These are phyloP conservation scores for Bryconaethiops microstoma DNA, from an alignment of 2,797 vertebrate species.

Conservation along the genomic window DNA sequence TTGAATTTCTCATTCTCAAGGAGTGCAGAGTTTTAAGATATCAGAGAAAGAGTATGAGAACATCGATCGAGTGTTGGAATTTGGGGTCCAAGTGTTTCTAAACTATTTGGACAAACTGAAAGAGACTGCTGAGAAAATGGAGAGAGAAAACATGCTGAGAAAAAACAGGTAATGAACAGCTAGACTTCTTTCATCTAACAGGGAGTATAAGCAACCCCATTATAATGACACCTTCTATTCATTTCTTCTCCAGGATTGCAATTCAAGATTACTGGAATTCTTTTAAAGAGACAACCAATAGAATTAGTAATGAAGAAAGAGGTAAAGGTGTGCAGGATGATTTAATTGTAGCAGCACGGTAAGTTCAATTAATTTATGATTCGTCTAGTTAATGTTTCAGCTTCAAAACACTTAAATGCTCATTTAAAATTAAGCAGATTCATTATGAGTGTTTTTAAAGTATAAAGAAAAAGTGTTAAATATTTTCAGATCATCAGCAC, in stretches of 20 bases:
- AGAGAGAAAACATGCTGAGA: conserved; percentile 28
- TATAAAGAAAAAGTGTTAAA: no score
- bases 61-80: conserved; percentile 7
- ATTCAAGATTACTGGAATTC: background rate
- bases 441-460: no score
- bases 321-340: background rate
- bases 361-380: background rate
- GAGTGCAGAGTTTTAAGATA: background rate
- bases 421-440: no score
- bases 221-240: background rate
- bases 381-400: background rate
- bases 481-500: no score
- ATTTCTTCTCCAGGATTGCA: conserved; percentile 10
- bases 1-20: conserved; percentile 4
- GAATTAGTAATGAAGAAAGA: conserved; percentile 5
- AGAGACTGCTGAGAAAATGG: conserved; percentile 17
- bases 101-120: conserved; percentile 32
- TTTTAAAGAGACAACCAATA: conserved; percentile 12
- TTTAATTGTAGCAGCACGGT: conserved; percentile 1
- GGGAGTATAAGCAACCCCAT: background rate
- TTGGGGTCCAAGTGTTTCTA: conserved; percentile 24
- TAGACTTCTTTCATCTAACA: background rate
- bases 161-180: conserved; percentile 21
- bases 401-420: background rate
- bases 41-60: background rate